Percentiles rank a stretch among this genome's conserved stretches.
Evolutionary conservation across 2,113 vertebrate species (phyloP).

Genomic region (Pseudopipra pipra): DNA sequence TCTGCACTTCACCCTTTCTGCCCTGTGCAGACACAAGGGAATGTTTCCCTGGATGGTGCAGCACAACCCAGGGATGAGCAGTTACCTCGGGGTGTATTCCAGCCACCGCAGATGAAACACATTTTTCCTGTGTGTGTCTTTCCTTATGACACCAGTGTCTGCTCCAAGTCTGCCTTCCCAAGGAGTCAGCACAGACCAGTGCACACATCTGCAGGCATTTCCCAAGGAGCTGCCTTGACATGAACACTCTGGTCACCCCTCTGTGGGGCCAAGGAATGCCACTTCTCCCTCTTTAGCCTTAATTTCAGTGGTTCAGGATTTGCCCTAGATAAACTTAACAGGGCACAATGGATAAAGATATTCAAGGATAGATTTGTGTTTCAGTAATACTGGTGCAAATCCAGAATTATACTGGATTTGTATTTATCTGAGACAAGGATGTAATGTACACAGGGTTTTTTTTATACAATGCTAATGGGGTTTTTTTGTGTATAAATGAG

Average conservation of each 20-base stretch:
- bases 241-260: not conserved
- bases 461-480: not conserved
- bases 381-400: slow-evolving; percentile 26
- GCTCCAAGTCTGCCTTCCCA: not conserved
- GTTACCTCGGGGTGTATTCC: not conserved
- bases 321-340: not conserved
- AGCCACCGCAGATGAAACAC: not conserved
- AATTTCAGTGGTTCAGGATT: not conserved
- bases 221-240: not conserved
- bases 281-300: not conserved
- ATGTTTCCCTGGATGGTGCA: not conserved
- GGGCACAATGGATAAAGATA: slow-evolving; percentile 5
- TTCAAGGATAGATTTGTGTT: not conserved
- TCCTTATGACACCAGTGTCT: not conserved
- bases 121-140: not conserved
- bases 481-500: not conserved
- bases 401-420: slow-evolving; percentile 46
- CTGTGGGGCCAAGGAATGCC: not conserved
- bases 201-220: not conserved
- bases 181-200: not conserved
- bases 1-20: not conserved
- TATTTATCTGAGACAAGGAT: not conserved
- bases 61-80: not conserved
- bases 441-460: not conserved
- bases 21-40: not conserved